Evolutionary conservation across 2,797 vertebrate genomes (phyloP), one percentile per base, ranked within the genome.

Genomic region (Tamandua tetradactyla): DNA sequence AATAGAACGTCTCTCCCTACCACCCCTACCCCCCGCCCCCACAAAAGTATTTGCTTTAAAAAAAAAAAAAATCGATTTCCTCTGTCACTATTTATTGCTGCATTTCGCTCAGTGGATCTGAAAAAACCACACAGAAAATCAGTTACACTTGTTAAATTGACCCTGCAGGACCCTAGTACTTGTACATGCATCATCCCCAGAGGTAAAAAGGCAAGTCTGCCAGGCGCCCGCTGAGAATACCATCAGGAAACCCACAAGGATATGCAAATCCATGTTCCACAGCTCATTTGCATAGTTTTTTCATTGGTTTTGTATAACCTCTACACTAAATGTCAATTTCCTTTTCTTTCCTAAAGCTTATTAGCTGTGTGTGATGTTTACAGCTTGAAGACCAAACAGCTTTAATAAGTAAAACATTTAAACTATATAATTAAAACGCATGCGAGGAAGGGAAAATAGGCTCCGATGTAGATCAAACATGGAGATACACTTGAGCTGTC

Each of bases 91-190:
- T 95, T 97, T 97, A 97, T 96, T 97, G 95, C 93, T 27, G 40
- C 84, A 71, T 35, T 47, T 94, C 95, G 92, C 93, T 97, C 49
- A 22, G 92, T 94, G 94, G 76, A 95, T 97, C 82, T 92, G 92
- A 97, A 97, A n/a, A 97, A 97, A 93, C 95, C 64, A 13, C 94
- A 96, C 71, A 90, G 97, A 98, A 98, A 98, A 98, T 97, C 97
- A 96, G n/a, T 69, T 94, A 92, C 2, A 1, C 95, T 97, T 95
- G 97, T 97, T 97, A 96, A 98, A 97, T 87, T 97, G 97, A 98
- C 97, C 97, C 97, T 92, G 85, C 89, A 89, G 97, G 94, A 95
- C 87, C 94, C 90, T 80, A 66, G 47, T 81, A 81, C 92, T 40
- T 82, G 95, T 76, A 87, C 94, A 78, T 87, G 94, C 93, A 96